Evolutionary conservation across 1,140 invertebrate species (phyloP), one percentile per base, ranked within the genome.

Genomic region (Ips nitidus): DNA sequence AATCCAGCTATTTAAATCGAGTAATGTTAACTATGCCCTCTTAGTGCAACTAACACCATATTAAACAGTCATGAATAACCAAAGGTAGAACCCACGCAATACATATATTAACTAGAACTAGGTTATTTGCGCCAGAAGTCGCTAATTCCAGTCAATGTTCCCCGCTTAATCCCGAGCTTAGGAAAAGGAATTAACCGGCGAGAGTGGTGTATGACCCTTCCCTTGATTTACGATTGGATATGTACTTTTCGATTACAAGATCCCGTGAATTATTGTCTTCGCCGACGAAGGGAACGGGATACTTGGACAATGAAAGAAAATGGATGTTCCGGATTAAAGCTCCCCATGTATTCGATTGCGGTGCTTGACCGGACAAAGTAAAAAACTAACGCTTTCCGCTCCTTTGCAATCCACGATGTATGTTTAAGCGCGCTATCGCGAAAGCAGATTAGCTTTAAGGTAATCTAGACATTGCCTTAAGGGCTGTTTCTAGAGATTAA

Each of bases 181-280:
- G 50, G 61, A 37, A 45, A 41, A 37, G 68, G 68, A 60, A 53
- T 69, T 69, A 63, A 64, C 68, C 64, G 56, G 38, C 45, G 64
- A 50, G 53, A 37, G 39, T 45, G 56, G 62, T 50, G 55, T 63
- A 56, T 53, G 61, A 56, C 60, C 63, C 45, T 56, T 61, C 38
- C 39, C 61, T 72, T 74, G 73, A 74, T 74, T 74, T 74, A 74
- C 68, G 59, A 66, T 52, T 66, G 73, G 70, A 72, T 74, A 69
- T 74, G 69, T 63, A 69, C 70, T 57, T 74, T 63, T 61, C 71
- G 73, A 72, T 74, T 72, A 71, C 45, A 59, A 72, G 69, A 74
- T 74, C 73, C 71, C 38, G 65, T 74, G 65, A 74, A 74, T 72
- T 72, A 74, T 74, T 70, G 73, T 72, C 68, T 70, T 68, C 50